phyloP scores from a whole-genome alignment of 2,797 vertebrate genomes.

The Melopsittacus undulatus region DNA sequence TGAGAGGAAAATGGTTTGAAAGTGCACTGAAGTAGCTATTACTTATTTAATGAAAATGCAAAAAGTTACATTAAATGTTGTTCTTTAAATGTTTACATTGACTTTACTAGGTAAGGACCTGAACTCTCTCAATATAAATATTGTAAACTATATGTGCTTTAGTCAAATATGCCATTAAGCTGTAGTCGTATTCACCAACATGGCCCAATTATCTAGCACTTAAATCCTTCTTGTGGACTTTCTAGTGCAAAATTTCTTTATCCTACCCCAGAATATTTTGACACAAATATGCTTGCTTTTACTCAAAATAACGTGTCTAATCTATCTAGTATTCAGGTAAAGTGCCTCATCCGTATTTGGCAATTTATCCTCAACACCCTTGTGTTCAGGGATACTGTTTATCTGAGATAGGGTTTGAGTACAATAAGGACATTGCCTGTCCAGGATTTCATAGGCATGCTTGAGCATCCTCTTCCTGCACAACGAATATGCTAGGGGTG shows the following conservation, averaged over 20 bases:
- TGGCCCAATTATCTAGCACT: background rate
- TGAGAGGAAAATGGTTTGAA: background rate
- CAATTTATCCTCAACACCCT: background rate
- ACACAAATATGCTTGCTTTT: background rate
- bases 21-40: background rate
- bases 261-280: background rate
- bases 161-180: background rate
- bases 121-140: background rate
- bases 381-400: background rate
- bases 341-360: background rate
- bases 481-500: background rate
- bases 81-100: background rate
- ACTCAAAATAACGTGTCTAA: background rate
- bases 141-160: background rate
- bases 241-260: background rate
- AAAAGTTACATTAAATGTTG: background rate
- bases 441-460: background rate
- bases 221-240: background rate
- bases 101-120: background rate
- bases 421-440: background rate
- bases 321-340: background rate
- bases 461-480: background rate
- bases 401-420: background rate
- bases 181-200: background rate
- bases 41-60: background rate